Evolutionary conservation across 1,140 invertebrate genomes (phyloP), one percentile per base, ranked within the genome.

Genomic region (Antheraea pernyi): DNA sequence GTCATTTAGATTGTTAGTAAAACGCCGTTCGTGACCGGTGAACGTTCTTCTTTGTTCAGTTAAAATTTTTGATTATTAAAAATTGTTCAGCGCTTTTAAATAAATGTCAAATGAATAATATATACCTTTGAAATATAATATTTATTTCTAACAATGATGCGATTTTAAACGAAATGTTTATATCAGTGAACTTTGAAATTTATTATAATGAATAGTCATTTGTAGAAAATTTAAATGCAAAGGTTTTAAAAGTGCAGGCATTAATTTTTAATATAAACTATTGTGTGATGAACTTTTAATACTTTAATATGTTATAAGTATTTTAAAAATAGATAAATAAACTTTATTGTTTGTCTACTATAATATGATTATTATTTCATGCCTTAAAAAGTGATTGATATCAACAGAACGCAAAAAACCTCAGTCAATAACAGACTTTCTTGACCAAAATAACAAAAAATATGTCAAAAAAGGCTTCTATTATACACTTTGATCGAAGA

Each of bases 1-100:
- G 37, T 36, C 16, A 63, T 22, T 63, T 6, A 30, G 19, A 61
- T 61, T 61, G 18, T 63, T 63, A 63, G 59, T 22, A 61, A 37
- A 53, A 53, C 46, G 46, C 46, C 11, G 13, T 53, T n/a, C 46
- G 46, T 53, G 13, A 53, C 46, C 46, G 46, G 46, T 53, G 46
- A 53, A 10, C 46, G 7, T 42, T 42, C 11, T 42, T 53, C 46
- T 53, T 53, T 53, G 46, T 53, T 53, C 46, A 53, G 46, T 53
- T 53, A 13, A 53, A 30, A 53, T 53, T 13, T 53, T 53, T 53
- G 11, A 42, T 42, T 42, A 42, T 42, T 42, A 42, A 42, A 8
- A 42, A 9, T 8, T 42, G 8, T 42, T 42, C 39, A 42, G 39
- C 39, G 39, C 39, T 42, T 42, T 8, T 9, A 16, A 53, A 53